Percentiles rank a stretch among this genome's conserved stretches.
These are phyloP conservation scores for Drosophila bifasciata DNA, from an alignment of 1,140 invertebrate genomes.

Conservation along the genomic window DNA sequence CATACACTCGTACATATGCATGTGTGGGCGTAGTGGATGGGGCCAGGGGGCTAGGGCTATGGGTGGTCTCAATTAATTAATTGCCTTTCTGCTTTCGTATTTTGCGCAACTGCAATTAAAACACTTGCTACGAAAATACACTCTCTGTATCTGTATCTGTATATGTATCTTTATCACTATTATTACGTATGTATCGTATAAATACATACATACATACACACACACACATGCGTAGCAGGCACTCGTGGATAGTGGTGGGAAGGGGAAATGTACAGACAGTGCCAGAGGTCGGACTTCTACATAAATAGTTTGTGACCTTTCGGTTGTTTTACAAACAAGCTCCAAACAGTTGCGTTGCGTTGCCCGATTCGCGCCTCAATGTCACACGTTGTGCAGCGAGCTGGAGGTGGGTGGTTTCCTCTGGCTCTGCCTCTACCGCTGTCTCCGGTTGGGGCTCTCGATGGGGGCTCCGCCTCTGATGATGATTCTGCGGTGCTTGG, in stretches of 20 bases:
- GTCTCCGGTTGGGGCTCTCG: constrained; percentile 16
- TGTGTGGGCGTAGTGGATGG: constrained; percentile 53
- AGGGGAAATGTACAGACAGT: constrained; percentile 59
- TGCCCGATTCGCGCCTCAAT: constrained; percentile 67
- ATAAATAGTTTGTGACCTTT: constrained; percentile 81
- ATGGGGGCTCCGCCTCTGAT: constrained; percentile 25
- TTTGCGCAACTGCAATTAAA: constrained; percentile 77
- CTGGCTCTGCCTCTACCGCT: constrained; percentile 36
- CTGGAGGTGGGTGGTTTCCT: background rate
- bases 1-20: constrained; percentile 17
- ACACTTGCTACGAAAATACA: constrained; percentile 67
- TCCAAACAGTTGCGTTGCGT: constrained; percentile 57
- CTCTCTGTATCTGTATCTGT: constrained; percentile 5
- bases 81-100: constrained; percentile 75
- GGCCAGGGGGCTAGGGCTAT: constrained; percentile 27
- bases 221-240: background rate
- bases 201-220: background rate
- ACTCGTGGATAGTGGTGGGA: constrained; percentile 25
- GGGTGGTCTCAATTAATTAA: constrained; percentile 78
- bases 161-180: constrained; percentile 53
- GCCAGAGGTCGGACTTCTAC: constrained; percentile 72
- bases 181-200: constrained; percentile 33
- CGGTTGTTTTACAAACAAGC: constrained; percentile 78
- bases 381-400: constrained; percentile 48
- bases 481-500: constrained; percentile 60